phyloP scores from a whole-genome alignment of 2,113 vertebrate genomes.

The Phycodurus eques region DNA sequence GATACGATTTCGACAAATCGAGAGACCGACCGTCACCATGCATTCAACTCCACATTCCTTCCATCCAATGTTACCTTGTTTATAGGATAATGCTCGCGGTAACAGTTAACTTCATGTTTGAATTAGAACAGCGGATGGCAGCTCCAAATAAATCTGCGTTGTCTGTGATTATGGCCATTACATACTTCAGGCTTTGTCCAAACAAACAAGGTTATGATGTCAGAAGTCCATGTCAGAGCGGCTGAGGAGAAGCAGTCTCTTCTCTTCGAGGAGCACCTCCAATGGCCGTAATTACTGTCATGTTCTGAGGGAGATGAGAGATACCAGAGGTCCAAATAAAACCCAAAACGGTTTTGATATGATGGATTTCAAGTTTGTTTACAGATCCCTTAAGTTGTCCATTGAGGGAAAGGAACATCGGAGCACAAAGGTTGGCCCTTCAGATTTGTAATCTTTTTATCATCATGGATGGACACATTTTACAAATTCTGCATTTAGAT shows the following conservation, averaged over 20 bases:
- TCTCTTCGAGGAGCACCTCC: slow-evolving; percentile 88
- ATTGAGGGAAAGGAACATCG: slow-evolving; percentile 76
- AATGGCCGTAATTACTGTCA: slow-evolving; percentile 97
- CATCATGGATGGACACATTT: slow-evolving; percentile 18
- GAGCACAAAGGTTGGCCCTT: slow-evolving; percentile 21
- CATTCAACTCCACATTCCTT: slow-evolving; percentile 52
- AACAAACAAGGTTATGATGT: slow-evolving; percentile 87
- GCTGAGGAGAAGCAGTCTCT: slow-evolving; percentile 82
- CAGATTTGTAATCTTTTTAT: slow-evolving; percentile 30
- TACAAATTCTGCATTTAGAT: slow-evolving; percentile 7
- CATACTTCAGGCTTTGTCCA: slow-evolving; percentile 89
- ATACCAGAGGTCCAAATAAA: slow-evolving; percentile 96
- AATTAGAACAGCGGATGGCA: slow-evolving; percentile 66
- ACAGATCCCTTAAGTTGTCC: slow-evolving; percentile 88
- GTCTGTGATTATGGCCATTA: slow-evolving; percentile 85
- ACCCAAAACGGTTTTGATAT: slow-evolving; percentile 95
- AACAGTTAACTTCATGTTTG: slow-evolving; percentile 80
- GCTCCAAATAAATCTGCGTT: slow-evolving; percentile 80
- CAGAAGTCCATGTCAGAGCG: slow-evolving; percentile 64
- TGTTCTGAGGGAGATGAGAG: slow-evolving; percentile 87
- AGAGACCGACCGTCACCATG: slow-evolving; percentile 36
- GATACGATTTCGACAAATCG: slow-evolving; percentile 31
- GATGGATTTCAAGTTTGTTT: slow-evolving; percentile 96
- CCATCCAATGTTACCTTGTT: slow-evolving; percentile 69
- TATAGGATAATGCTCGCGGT: slow-evolving; percentile 79